Evolutionary conservation across 2,113 vertebrate species (phyloP).

Genomic region (Colistium nudipinnis): DNA sequence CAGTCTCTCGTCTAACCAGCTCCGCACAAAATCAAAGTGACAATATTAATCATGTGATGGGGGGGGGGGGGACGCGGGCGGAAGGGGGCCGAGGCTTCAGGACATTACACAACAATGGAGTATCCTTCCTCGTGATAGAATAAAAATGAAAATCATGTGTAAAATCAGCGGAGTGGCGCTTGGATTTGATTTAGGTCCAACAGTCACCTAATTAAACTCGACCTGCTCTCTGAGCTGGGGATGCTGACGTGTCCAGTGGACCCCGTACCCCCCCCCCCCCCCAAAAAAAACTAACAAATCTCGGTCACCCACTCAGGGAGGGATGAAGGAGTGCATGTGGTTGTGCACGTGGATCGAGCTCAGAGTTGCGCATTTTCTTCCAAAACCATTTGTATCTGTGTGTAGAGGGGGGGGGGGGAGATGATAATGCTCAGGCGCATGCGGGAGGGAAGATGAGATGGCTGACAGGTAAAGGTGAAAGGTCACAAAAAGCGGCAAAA

Average conservation of each 20-base stretch:
- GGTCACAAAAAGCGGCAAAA: slow-evolving; percentile 22
- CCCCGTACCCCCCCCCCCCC: slow-evolving; percentile 6
- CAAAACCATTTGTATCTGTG: slow-evolving; percentile 4
- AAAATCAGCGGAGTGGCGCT: neutral
- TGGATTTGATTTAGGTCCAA: accelerated
- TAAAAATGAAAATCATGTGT: neutral
- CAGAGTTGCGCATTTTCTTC: slow-evolving; percentile 14
- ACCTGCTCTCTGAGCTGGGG: accelerated
- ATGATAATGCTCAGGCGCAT: slow-evolving; percentile 37
- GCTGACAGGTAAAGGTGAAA: slow-evolving; percentile 44
- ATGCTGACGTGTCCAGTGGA: neutral
- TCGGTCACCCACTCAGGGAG: slow-evolving; percentile 10
- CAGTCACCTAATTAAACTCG: neutral
- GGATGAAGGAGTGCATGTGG: slow-evolving; percentile 14
- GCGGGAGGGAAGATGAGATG: slow-evolving; percentile 14
- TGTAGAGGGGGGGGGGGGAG: slow-evolving; percentile 6
- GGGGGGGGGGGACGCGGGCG: too few species aligned
- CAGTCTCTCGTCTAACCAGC: slow-evolving; percentile 32
- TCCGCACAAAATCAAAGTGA: slow-evolving; percentile 70
- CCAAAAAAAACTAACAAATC: too few species aligned
- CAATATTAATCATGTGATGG: slow-evolving; percentile 70
- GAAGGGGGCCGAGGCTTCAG: too few species aligned
- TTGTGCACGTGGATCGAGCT: slow-evolving; percentile 20
- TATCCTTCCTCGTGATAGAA: neutral
- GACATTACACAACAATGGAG: too few species aligned